Evolutionary conservation across 1,140 invertebrate genomes (phyloP).

Genomic region (Zaprionus taronus): DNA sequence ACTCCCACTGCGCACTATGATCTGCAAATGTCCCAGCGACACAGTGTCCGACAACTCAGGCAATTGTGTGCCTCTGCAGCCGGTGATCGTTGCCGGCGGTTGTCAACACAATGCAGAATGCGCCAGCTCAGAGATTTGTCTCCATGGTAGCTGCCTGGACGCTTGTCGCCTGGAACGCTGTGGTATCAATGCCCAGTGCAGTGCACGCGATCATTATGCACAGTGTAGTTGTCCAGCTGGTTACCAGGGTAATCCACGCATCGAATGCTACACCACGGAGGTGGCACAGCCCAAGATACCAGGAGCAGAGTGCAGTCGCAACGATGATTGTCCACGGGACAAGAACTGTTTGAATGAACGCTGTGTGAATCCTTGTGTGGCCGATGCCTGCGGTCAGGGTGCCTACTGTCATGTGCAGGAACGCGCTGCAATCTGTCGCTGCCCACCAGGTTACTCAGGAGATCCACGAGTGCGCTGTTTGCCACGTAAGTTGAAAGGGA

Average conservation of each 20-base stretch:
- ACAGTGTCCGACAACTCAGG: constrained; percentile 87
- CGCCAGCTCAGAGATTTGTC: constrained; percentile 89
- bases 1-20: constrained; percentile 90
- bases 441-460: constrained; percentile 91
- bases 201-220: constrained; percentile 89
- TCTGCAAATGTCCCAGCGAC: constrained; percentile 92
- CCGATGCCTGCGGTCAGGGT: constrained; percentile 89
- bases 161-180: constrained; percentile 91
- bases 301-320: constrained; percentile 89
- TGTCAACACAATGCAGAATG: constrained; percentile 90
- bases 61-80: constrained; percentile 87
- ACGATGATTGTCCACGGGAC: constrained; percentile 91
- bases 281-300: constrained; percentile 83
- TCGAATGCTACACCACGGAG: constrained; percentile 88
- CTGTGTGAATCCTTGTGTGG: constrained; percentile 92
- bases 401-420: constrained; percentile 92
- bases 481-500: constrained; percentile 88
- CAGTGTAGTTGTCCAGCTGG: constrained; percentile 91
- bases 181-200: constrained; percentile 93
- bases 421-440: constrained; percentile 91
- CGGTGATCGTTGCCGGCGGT: constrained; percentile 70
- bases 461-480: constrained; percentile 89
- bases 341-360: constrained; percentile 90
- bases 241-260: constrained; percentile 92
- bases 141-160: constrained; percentile 90